Conservation (phyloP, 2,797 vertebrate genomes). For the Arrhamphus sclerolepis region DNA sequence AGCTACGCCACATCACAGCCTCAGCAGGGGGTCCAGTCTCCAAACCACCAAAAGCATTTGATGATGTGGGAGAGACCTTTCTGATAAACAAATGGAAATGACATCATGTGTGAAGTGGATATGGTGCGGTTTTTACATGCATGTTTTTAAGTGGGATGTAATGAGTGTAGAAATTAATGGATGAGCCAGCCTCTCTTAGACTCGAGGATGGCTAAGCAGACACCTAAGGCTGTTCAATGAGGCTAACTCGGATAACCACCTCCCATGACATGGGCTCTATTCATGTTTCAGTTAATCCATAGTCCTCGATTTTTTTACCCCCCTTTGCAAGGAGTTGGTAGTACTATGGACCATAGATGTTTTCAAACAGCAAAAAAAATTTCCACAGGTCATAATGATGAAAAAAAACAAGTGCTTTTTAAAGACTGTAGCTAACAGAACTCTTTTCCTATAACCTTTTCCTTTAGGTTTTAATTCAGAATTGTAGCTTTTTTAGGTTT, state of each 20-base stretch:
- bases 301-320: too few species aligned
- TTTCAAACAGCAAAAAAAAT: too few species aligned
- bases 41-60: constrained; percentile 18
- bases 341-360: too few species aligned
- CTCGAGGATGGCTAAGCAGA: not conserved
- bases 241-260: constrained; percentile 23
- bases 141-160: constrained; percentile 44
- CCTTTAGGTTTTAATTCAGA: too few species aligned
- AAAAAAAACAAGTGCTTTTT: too few species aligned
- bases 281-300: constrained; percentile 25
- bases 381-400: too few species aligned
- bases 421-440: too few species aligned
- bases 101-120: constrained; percentile 41
- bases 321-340: too few species aligned
- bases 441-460: not conserved
- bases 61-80: constrained; percentile 37
- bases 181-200: not conserved
- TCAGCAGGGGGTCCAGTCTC: constrained; percentile 68
- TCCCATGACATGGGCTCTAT: constrained; percentile 13
- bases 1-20: constrained; percentile 64
- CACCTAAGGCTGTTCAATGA: constrained; percentile 28
- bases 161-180: constrained; percentile 30
- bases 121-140: not conserved
- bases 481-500: too few species aligned
- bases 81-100: constrained; percentile 36